Percentiles rank a stretch among this genome's conserved stretches.
phyloP scores from a whole-genome alignment of 2,113 vertebrate genomes.

The Gnathonemus echidnorhynchus region DNA sequence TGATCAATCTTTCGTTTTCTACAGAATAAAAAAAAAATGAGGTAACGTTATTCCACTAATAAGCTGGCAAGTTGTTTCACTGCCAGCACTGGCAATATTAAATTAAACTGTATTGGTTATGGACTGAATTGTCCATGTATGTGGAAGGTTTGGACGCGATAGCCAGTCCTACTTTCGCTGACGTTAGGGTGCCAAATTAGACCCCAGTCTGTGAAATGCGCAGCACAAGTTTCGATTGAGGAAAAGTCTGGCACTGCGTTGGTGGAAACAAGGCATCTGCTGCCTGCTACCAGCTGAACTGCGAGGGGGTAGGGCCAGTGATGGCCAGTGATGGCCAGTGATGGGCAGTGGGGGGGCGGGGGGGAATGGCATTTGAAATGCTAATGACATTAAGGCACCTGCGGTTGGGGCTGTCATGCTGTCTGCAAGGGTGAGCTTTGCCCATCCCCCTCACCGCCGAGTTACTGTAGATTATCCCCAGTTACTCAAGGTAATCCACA shows the following conservation, averaged over 20 bases:
- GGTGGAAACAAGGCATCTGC: not conserved
- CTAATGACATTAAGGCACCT: not conserved
- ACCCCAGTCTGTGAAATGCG: not conserved
- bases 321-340: too few species aligned
- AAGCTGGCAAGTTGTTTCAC: not conserved
- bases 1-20: not conserved
- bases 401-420: not conserved
- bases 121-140: not conserved
- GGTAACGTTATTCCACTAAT: not conserved
- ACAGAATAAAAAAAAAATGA: not conserved
- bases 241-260: not conserved
- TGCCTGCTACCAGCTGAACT: not conserved
- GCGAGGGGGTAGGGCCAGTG: not conserved
- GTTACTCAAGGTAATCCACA: not conserved
- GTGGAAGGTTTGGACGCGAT: not conserved
- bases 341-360: not conserved
- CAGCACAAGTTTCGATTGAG: not conserved
- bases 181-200: not conserved
- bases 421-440: not conserved
- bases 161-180: not conserved
- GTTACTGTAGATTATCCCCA: too few species aligned
- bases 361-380: not conserved
- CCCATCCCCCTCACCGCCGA: too few species aligned
- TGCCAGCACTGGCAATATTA: not conserved
- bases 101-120: not conserved